These are phyloP conservation scores for Limnephilus marmoratus DNA, from an alignment of 2,888 invertebrate genomes.

Conservation along the genomic window DNA sequence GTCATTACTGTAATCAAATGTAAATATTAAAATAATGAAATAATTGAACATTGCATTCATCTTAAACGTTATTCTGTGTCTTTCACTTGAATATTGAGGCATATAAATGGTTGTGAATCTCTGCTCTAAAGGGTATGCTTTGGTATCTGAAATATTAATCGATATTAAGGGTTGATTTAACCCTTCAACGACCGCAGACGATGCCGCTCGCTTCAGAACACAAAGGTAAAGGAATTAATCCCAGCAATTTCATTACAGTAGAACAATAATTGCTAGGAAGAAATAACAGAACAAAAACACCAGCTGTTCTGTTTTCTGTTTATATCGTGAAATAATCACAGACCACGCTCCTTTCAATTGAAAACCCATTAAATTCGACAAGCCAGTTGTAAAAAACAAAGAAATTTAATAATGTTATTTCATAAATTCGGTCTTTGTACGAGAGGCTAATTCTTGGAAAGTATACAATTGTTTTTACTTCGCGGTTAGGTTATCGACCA, in stretches of 20 bases:
- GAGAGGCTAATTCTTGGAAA: background rate
- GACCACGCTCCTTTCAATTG: background rate
- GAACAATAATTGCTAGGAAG: background rate
- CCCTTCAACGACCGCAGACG: background rate
- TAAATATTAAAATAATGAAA: too few species aligned
- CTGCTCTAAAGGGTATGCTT: background rate
- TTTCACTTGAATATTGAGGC: too few species aligned
- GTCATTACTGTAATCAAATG: too few species aligned
- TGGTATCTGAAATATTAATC: constrained; percentile 2
- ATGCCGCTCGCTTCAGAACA: background rate
- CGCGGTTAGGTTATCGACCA: too few species aligned
- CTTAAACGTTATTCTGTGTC: too few species aligned
- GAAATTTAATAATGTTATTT: background rate
- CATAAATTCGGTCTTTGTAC: background rate
- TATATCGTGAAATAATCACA: background rate
- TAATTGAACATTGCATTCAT: too few species aligned
- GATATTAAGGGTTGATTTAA: constrained; percentile 2
- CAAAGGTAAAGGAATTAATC: constrained; percentile 2
- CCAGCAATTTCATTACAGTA: background rate
- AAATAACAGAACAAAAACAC: background rate
- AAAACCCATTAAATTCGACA: background rate
- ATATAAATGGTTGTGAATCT: background rate
- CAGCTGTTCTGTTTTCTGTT: background rate
- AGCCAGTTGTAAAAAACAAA: background rate
- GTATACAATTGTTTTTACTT: too few species aligned